Evolutionary conservation across 2,888 invertebrate genomes (phyloP).

Genomic region (Timandra comae): DNA sequence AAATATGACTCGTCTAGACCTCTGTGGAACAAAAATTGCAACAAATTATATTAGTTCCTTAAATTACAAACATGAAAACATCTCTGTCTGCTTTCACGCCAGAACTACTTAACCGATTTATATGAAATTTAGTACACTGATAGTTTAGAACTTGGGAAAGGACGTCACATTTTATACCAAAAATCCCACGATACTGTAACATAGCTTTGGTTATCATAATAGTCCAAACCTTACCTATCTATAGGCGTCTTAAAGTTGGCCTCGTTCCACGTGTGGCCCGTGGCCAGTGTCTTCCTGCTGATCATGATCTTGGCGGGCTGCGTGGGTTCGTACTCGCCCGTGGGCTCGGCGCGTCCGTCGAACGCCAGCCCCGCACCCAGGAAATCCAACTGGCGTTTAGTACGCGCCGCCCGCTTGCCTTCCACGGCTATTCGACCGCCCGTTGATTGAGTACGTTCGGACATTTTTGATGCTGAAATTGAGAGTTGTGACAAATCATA

Average conservation of each 20-base stretch:
- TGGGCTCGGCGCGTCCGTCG: conserved; percentile 37
- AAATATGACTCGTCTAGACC: conserved; percentile 66
- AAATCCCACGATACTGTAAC: no score
- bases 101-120: no score
- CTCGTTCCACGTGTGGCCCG: conserved; percentile 69
- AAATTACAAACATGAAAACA: no score
- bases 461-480: conserved; percentile 48
- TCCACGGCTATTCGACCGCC: conserved; percentile 46
- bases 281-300: conserved; percentile 64
- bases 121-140: background rate
- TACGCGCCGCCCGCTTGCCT: conserved; percentile 44
- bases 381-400: conserved; percentile 62
- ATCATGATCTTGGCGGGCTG: conserved; percentile 69
- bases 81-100: no score
- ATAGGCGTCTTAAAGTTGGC: conserved; percentile 67
- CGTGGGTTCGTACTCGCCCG: conserved; percentile 55
- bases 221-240: conserved; percentile 42
- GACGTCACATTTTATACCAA: background rate
- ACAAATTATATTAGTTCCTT: no score
- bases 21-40: conserved; percentile 39
- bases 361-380: conserved; percentile 49
- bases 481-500: no score
- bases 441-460: conserved; percentile 54
- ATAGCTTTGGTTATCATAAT: no score
- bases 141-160: no score